phyloP scores from a whole-genome alignment of 2,888 invertebrate species.

The Dasysyrphus albostriatus region DNA sequence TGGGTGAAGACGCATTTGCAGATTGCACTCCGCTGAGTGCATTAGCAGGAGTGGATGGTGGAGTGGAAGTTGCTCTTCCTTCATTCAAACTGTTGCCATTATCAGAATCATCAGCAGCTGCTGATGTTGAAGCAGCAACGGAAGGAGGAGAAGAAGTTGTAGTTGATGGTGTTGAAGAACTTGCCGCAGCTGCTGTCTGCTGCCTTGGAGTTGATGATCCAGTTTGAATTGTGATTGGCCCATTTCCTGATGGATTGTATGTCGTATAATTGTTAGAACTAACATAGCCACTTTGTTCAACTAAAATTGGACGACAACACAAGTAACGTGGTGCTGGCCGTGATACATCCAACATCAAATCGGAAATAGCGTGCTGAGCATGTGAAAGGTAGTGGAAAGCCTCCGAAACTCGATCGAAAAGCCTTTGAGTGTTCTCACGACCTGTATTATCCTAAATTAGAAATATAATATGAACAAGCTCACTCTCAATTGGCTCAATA shows the following conservation, averaged over 20 bases:
- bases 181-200: conserved; percentile 67
- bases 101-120: conserved; percentile 53
- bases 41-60: conserved; percentile 56
- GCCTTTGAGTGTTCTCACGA: conserved; percentile 86
- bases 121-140: conserved; percentile 75
- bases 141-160: conserved; percentile 64
- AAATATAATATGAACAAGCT: background rate
- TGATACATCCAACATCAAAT: conserved; percentile 90
- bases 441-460: conserved; percentile 82
- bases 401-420: conserved; percentile 90
- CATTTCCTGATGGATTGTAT: conserved; percentile 68
- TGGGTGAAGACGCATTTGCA: conserved; percentile 35
- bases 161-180: conserved; percentile 75
- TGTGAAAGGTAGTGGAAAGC: conserved; percentile 94
- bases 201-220: conserved; percentile 73
- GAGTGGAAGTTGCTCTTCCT: conserved; percentile 50
- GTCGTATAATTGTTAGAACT: conserved; percentile 81
- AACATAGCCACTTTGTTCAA: conserved; percentile 87
- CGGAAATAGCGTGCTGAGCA: conserved; percentile 94
- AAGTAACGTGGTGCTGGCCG: conserved; percentile 89
- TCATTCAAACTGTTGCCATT: conserved; percentile 35
- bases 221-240: conserved; percentile 52
- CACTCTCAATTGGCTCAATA: conserved; percentile 78
- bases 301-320: conserved; percentile 89
- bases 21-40: conserved; percentile 34